Evolutionary conservation across 2,113 vertebrate genomes (phyloP), one percentile per base, ranked within the genome.

Genomic region (Trichomycterus rosablanca): DNA sequence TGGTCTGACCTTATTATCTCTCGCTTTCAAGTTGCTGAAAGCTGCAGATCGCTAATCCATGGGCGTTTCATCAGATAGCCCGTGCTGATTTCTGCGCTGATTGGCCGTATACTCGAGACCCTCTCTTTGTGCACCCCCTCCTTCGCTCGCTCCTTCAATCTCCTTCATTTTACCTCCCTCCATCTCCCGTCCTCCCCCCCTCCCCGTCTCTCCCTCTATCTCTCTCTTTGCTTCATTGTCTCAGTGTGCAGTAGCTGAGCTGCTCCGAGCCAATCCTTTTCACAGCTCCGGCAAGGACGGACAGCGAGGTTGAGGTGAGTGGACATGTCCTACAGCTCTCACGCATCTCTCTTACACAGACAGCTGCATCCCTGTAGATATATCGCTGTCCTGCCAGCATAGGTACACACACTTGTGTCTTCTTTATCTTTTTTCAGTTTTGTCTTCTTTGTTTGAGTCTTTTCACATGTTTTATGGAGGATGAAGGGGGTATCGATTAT

Each of bases 201-300:
- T 57, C 56, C 12, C 12, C 15, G 11, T 10, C 69, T 63, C 60
- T 66, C 20, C 49, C 72, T 67, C 66, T 74, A 66, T 55, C 70
- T 71, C 80, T 80, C 74, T 61, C 78, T 70, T 75, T 58, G 70
- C 66, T 78, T 79, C 79, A 84, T 86, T 85, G 83, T 86, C 78
- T 78, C 71, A 67, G 66, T 59, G 59, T 71, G 68, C 76, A 68
- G 64, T 72, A 61, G 60, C 67, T 48, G 30, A 44, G 53, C 67
- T 57, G 61, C 60, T 68, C 28, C 71, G 72, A 76, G 70, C 61
- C 61, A 23, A 60, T 76, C 76, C 23, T 62, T 75, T 71, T 63
- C 43, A 67, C 64, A 56, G 61, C 65, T 48, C 65, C 74, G 7
- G 46, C 59, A 37, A 65, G 30, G 63, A 34, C 59, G 44, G 68